A percentile compares a stretch with the other conserved stretches of the same genome.
Evolutionary conservation across 2,888 invertebrate genomes (phyloP).

Genomic region (Gisinianus flammeolus): DNA sequence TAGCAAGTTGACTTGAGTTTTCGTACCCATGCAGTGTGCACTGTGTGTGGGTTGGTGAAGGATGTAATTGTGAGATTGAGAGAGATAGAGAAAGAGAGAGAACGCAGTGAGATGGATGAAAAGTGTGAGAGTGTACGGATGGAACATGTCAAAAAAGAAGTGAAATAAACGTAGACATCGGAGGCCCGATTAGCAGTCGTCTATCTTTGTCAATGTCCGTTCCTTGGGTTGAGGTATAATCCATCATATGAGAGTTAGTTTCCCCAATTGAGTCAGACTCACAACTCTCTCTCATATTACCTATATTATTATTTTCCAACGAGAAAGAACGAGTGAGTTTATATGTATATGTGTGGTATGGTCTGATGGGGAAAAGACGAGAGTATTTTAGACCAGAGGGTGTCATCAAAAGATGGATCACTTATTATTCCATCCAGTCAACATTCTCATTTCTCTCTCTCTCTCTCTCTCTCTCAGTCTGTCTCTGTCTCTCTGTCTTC

Average conservation of each 20-base stretch:
- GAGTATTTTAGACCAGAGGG: constrained; percentile 38
- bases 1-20: neutral
- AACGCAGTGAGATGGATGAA: constrained; percentile 32
- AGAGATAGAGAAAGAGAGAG: neutral
- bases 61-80: constrained; percentile 30
- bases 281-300: too few relatives aligned
- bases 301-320: neutral
- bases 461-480: neutral
- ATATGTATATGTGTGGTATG: constrained; percentile 5
- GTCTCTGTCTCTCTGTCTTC: neutral
- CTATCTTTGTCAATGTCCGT: constrained; percentile 54
- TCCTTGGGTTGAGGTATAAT: constrained; percentile 41
- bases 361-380: constrained; percentile 16
- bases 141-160: constrained; percentile 38
- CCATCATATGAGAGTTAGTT: constrained; percentile 49
- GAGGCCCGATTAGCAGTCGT: constrained; percentile 56
- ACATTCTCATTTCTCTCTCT: constrained; percentile 30
- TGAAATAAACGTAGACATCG: constrained; percentile 46
- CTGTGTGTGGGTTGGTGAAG: constrained; percentile 22
- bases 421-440: constrained; percentile 36
- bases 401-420: constrained; percentile 41
- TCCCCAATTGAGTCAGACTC: constrained; percentile 16
- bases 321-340: constrained; percentile 1
- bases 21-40: too few relatives aligned
- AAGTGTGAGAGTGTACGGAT: constrained; percentile 27